phyloP scores from a whole-genome alignment of 2,797 vertebrate species.

The Peromyscus aztecus region DNA sequence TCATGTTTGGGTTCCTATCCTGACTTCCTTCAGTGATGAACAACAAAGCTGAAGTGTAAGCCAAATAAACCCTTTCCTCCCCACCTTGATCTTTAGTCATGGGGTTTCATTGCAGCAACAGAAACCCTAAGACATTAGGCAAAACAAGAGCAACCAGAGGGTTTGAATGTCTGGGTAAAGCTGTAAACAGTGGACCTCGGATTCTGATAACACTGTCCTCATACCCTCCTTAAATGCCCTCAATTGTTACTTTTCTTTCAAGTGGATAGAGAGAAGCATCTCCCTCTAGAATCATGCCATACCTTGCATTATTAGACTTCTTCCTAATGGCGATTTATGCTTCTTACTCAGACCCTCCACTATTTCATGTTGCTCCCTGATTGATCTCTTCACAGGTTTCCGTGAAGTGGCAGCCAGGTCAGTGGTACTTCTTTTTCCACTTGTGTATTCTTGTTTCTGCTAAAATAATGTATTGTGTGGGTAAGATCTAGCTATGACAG shows the following conservation, averaged over 20 bases:
- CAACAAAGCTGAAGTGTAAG: neutral
- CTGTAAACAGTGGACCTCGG: neutral
- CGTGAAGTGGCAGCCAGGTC: neutral
- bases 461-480: neutral
- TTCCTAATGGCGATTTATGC: neutral
- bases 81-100: neutral
- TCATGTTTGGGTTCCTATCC: neutral
- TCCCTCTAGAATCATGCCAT: neutral
- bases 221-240: neutral
- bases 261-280: neutral
- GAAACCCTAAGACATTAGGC: neutral
- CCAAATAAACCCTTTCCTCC: neutral
- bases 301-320: neutral
- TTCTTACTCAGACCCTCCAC: fast-evolving
- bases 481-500: neutral
- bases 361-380: neutral
- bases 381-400: neutral
- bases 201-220: neutral
- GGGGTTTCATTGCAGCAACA: neutral
- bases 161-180: neutral
- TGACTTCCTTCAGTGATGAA: neutral
- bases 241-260: neutral
- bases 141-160: neutral
- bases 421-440: neutral
- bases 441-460: neutral